Evolutionary conservation across 2,888 invertebrate genomes (phyloP).

Genomic region (Pristionchus maxplancki): DNA sequence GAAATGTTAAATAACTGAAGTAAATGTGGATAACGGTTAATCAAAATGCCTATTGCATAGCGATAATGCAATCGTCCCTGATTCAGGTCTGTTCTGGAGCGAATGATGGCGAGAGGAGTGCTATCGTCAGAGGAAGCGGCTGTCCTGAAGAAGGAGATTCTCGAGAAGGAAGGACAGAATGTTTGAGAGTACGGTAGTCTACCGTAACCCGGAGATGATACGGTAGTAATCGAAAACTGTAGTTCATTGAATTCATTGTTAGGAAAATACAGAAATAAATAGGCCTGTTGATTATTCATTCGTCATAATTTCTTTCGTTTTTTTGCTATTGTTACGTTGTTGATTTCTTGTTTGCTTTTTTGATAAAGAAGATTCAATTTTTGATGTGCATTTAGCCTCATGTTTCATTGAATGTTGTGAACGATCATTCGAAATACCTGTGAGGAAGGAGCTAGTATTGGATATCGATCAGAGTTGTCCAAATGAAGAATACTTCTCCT

Average conservation of each 20-base stretch:
- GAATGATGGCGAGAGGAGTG: conserved; percentile 57
- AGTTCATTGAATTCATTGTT: background rate
- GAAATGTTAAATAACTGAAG: no score
- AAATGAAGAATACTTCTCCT: no score
- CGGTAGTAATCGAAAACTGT: background rate
- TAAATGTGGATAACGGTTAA: background rate
- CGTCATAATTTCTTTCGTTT: background rate
- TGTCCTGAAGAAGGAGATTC: conserved; percentile 60
- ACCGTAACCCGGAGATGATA: background rate
- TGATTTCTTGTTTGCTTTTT: background rate
- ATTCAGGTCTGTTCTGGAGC: conserved; percentile 61
- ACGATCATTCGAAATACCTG: conserved; percentile 3
- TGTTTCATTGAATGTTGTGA: background rate
- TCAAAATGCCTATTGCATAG: background rate
- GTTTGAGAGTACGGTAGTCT: conserved; percentile 18
- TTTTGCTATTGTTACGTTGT: background rate
- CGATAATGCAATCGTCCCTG: background rate
- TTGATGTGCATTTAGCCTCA: background rate
- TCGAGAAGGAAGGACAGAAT: conserved; percentile 51
- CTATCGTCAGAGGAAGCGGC: conserved; percentile 61
- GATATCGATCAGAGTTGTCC: no score
- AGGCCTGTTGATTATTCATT: background rate
- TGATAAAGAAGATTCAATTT: conserved; percentile 16
- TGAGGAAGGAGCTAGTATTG: background rate
- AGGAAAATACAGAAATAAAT: background rate